Evolutionary conservation across 2,113 vertebrate species (phyloP).

Genomic region (Monarcha castaneiventris): DNA sequence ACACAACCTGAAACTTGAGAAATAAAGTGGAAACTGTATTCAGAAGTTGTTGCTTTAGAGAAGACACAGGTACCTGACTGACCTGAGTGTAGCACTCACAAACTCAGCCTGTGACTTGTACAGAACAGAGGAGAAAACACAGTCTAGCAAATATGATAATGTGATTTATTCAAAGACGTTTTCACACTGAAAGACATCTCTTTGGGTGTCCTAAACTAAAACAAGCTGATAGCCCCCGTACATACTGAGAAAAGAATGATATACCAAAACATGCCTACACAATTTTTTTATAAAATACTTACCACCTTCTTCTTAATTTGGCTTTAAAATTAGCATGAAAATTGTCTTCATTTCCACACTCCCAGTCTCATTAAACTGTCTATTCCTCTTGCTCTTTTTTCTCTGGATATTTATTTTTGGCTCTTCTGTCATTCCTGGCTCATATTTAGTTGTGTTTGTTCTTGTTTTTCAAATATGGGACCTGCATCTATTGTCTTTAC

Average conservation of each 20-base stretch:
- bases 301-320: neutral
- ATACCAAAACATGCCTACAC: neutral
- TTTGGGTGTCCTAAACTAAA: neutral
- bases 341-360: conserved; percentile 11
- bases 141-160: conserved; percentile 5
- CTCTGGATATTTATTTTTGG: conserved; percentile 12
- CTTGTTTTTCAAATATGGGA: conserved; percentile 19
- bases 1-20: neutral
- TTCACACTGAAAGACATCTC: neutral
- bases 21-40: neutral
- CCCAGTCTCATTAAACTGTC: neutral
- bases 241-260: neutral
- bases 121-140: neutral
- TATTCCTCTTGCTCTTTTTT: conserved; percentile 7
- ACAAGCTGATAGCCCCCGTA: neutral
- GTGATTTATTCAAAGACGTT: conserved; percentile 6
- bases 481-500: conserved; percentile 24
- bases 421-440: neutral
- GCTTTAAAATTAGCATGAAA: conserved; percentile 36
- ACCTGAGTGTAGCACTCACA: neutral
- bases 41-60: neutral
- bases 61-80: neutral
- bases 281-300: neutral
- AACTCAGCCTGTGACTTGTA: neutral
- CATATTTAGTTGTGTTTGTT: neutral